Evolutionary conservation across 2,797 vertebrate species (phyloP).

Genomic region (Ctenopoma kingsleyae): DNA sequence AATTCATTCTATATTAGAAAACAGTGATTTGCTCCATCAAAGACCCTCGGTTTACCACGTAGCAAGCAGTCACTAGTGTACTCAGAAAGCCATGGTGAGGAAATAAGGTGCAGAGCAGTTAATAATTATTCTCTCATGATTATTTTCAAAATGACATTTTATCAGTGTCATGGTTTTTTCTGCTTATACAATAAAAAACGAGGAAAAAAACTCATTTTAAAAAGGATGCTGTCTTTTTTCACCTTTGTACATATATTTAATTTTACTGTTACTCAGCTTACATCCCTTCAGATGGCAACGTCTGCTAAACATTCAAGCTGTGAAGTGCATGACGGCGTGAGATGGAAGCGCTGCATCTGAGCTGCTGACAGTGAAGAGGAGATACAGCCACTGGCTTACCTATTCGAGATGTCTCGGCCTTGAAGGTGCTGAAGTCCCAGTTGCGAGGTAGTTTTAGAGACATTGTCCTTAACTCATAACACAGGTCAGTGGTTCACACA

Average conservation of each 20-base stretch:
- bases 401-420: slow-evolving; percentile 89
- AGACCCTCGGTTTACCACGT: slow-evolving; percentile 1
- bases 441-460: slow-evolving; percentile 94
- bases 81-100: neutral
- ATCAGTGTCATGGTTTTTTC: too few species aligned
- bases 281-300: neutral
- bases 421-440: slow-evolving; percentile 95
- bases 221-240: neutral
- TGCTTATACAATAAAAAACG: neutral
- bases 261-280: neutral
- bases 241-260: neutral
- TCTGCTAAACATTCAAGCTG: neutral
- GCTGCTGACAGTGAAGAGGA: slow-evolving; percentile 37
- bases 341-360: neutral
- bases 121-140: neutral
- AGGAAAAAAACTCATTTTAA: neutral
- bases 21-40: slow-evolving; percentile 24
- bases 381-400: slow-evolving; percentile 80
- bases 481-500: slow-evolving; percentile 67
- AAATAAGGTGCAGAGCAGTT: neutral
- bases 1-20: neutral
- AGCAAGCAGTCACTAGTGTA: neutral
- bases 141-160: neutral
- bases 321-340: slow-evolving; percentile 1
- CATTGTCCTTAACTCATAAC: slow-evolving; percentile 82